Evolutionary conservation across 2,797 vertebrate species (phyloP), one percentile per base, ranked within the genome.

Genomic region (Lacerta agilis): DNA sequence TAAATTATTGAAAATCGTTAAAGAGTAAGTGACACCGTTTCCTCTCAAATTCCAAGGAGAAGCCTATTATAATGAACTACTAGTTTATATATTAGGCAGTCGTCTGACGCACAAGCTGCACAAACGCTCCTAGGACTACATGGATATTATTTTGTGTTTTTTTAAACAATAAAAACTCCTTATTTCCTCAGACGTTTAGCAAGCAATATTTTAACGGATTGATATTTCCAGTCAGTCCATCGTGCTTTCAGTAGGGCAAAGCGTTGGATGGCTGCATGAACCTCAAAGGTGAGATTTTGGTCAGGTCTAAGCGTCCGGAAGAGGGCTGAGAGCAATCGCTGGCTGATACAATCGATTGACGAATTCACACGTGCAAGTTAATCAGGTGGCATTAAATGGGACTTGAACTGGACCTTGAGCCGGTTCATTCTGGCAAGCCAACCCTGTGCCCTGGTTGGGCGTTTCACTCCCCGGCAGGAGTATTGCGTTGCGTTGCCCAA

Each of bases 1-100:
- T 93, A 94, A 96, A 95, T 94, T 91, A 90, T 72, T 76, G 43
- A 71, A 64, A 92, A 93, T 89, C 77, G 76, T 90, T 93, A 85
- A 88, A 81, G 86, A 93, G 94, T 90, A 13, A 83, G 93, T 87
- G 69, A 90, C 41, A 76, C 81, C 83, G 82, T 82, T 66, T 91
- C 64, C 85, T 86, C 45, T 84, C 61, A 17, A 43, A 38, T 85
- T 80, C 86, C 29, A 17, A 76, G 55, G 83, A 41, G 41, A 83
- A 87, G 77, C 61, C 45, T 43, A 20, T 75, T 69, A 58, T 76
- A 69, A 76, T 33, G 33, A 79, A 79, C 55, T 55, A 13, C 10
- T 49, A 25, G n/a, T 67, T 73, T 27, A 27, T 15, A 66, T 38
- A 29, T 41, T 4, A 41, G 29, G 61, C 49, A 66, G 80, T 29